phyloP scores from a whole-genome alignment of 2,888 invertebrate species.

The Stenichneumon culpator region DNA sequence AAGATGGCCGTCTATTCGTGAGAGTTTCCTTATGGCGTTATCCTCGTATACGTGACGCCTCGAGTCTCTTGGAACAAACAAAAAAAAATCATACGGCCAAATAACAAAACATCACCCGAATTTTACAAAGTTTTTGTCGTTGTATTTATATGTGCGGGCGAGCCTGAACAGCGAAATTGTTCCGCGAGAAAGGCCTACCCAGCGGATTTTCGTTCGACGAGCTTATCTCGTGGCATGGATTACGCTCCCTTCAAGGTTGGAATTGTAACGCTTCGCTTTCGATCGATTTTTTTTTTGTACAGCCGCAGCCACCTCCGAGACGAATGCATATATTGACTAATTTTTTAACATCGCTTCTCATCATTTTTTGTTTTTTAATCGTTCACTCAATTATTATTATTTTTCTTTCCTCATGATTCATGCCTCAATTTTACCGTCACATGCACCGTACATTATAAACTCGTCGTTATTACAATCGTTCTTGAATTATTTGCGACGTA shows the following conservation, averaged over 20 bases:
- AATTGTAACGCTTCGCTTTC: slow-evolving; percentile 67
- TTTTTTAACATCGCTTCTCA: slow-evolving; percentile 2
- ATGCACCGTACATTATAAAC: background rate
- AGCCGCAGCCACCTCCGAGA: background rate
- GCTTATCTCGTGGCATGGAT: slow-evolving; percentile 71
- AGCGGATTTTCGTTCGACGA: slow-evolving; percentile 27
- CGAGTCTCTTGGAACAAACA: background rate
- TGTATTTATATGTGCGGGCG: slow-evolving; percentile 7
- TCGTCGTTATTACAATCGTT: background rate
- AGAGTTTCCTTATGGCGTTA: slow-evolving; percentile 79
- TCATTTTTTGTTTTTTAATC: no score
- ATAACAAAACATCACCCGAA: background rate
- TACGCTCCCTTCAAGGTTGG: slow-evolving; percentile 72
- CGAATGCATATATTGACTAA: background rate
- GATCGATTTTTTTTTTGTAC: slow-evolving; percentile 46
- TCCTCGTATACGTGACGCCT: slow-evolving; percentile 28
- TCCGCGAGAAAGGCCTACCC: background rate
- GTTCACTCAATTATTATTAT: background rate
- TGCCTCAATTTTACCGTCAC: slow-evolving; percentile 7
- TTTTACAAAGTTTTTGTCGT: background rate
- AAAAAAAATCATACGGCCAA: background rate
- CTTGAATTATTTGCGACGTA: background rate
- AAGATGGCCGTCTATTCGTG: slow-evolving; percentile 81
- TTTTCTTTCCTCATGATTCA: background rate
- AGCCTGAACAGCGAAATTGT: background rate